phyloP scores from a whole-genome alignment of 2,888 invertebrate genomes.

The Dorcus hopei region DNA sequence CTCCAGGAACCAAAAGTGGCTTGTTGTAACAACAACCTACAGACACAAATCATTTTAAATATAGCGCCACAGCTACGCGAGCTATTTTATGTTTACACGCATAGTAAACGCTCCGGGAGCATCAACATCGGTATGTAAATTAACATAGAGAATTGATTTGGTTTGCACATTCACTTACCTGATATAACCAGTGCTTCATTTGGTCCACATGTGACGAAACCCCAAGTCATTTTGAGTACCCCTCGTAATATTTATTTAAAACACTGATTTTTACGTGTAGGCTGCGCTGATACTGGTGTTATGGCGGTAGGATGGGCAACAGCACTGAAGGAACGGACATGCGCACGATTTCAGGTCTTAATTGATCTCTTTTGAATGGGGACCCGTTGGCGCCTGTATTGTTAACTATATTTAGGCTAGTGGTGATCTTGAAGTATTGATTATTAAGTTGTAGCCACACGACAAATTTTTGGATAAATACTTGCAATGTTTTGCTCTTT shows the following conservation, averaged over 20 bases:
- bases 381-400: background rate
- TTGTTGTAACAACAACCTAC: slow-evolving; percentile 93
- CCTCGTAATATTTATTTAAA: too few relatives aligned
- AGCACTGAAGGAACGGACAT: background rate
- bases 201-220: slow-evolving; percentile 92
- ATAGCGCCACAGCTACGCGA: background rate
- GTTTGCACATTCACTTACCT: slow-evolving; percentile 56
- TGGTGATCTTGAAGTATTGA: background rate
- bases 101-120: too few relatives aligned
- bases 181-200: slow-evolving; percentile 93
- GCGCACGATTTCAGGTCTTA: background rate
- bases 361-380: background rate
- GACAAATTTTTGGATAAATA: too few relatives aligned
- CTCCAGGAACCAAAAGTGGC: slow-evolving; percentile 91
- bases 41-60: slow-evolving; percentile 28
- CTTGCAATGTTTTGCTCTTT: too few relatives aligned
- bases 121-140: too few relatives aligned
- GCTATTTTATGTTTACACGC: too few relatives aligned
- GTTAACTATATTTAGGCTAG: background rate
- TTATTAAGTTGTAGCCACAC: background rate
- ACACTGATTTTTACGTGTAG: too few relatives aligned
- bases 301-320: background rate
- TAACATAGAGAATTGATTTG: too few relatives aligned
- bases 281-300: too few relatives aligned
- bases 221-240: slow-evolving; percentile 54